phyloP scores from a whole-genome alignment of 2,888 invertebrate species.

The Eupithecia subfuscata region DNA sequence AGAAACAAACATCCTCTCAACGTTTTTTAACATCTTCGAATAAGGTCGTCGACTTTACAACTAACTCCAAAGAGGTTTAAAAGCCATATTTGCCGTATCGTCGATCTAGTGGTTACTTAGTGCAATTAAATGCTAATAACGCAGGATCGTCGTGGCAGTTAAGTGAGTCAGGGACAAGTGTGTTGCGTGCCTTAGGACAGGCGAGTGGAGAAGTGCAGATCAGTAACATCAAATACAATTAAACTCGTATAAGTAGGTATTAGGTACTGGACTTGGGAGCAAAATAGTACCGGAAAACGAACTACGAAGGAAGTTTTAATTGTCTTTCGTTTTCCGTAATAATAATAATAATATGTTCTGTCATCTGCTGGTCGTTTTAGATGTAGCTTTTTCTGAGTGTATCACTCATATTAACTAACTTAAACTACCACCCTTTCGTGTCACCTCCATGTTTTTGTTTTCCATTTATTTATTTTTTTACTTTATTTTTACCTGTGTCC shows the following conservation, averaged over 20 bases:
- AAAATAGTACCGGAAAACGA: too few species aligned
- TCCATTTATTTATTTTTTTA: too few species aligned
- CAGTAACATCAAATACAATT: not conserved
- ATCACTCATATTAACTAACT: too few species aligned
- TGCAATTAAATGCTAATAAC: constrained; percentile 68
- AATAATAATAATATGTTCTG: too few species aligned
- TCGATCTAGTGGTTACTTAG: constrained; percentile 49
- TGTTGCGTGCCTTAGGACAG: constrained; percentile 48
- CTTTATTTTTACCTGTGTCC: too few species aligned
- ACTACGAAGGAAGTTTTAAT: too few species aligned
- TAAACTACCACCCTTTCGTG: too few species aligned
- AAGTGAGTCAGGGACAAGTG: constrained; percentile 65
- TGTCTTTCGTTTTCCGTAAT: too few species aligned
- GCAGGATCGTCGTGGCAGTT: constrained; percentile 47
- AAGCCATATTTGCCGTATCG: constrained; percentile 54
- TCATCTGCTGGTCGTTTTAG: too few species aligned
- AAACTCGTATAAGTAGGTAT: not conserved
- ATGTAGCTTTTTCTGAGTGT: too few species aligned
- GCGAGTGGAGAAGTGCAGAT: constrained; percentile 24
- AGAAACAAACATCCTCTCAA: constrained; percentile 9
- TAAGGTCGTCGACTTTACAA: constrained; percentile 50
- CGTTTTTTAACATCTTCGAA: constrained; percentile 25
- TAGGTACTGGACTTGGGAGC: too few species aligned
- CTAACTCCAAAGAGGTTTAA: constrained; percentile 23
- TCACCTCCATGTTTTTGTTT: too few species aligned